Evolutionary conservation across 2,113 vertebrate genomes (phyloP).

Genomic region (Motacilla alba): DNA sequence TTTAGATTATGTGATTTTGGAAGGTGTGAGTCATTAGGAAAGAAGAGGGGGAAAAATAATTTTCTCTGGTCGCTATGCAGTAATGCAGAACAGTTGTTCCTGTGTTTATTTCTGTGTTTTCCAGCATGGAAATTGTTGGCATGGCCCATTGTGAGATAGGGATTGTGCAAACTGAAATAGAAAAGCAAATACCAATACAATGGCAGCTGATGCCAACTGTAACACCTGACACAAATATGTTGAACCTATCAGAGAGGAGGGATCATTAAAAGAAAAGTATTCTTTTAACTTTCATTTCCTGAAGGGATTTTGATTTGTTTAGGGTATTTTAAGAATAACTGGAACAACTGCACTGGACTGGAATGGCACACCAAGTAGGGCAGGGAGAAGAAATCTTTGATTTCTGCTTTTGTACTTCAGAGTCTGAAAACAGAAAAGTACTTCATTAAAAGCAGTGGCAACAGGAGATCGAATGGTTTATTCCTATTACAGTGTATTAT

Average conservation of each 20-base stretch:
- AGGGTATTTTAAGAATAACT: not conserved
- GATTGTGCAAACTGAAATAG: conserved; percentile 41
- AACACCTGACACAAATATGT: not conserved
- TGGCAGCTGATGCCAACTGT: conserved; percentile 30
- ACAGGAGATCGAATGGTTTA: not conserved
- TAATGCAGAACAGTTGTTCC: conserved; percentile 52
- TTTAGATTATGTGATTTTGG: conserved; percentile 44
- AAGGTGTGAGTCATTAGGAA: conserved; percentile 61
- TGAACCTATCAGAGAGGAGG: not conserved
- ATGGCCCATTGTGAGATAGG: not conserved
- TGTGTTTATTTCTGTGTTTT: conserved; percentile 66
- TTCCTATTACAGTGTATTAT: not conserved
- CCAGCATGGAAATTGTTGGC: conserved; percentile 49
- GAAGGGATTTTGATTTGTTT: conserved; percentile 4
- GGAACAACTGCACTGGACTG: not conserved
- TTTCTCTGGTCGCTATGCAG: conserved; percentile 45
- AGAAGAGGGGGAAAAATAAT: not conserved
- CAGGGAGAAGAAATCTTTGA: not conserved
- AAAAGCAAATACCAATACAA: conserved; percentile 42
- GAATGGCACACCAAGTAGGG: not conserved
- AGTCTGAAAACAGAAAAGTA: not conserved
- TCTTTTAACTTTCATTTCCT: conserved; percentile 20
- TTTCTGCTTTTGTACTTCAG: not conserved
- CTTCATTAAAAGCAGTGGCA: not conserved
- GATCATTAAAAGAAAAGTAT: not conserved